Evolutionary conservation across 2,797 vertebrate genomes (phyloP).

Genomic region (Alca torda): DNA sequence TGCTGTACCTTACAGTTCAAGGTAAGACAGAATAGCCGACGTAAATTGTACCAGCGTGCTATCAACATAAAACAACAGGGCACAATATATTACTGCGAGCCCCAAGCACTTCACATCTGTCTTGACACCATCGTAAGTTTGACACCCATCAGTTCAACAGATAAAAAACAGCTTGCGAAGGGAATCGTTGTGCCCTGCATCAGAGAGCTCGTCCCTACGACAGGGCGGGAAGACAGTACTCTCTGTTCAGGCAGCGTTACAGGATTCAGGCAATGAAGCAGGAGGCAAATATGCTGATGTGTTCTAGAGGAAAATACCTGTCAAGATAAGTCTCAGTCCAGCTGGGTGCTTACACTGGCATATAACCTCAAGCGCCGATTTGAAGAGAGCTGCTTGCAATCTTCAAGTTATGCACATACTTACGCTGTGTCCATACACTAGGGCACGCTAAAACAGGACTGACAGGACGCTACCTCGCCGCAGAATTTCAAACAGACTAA

Average conservation of each 20-base stretch:
- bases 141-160: slow-evolving; percentile 59
- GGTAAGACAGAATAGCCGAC: slow-evolving; percentile 63
- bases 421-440: fast-evolving
- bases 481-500: not conserved
- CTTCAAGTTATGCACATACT: not conserved
- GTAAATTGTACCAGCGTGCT: slow-evolving; percentile 43
- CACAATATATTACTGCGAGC: slow-evolving; percentile 29
- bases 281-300: slow-evolving; percentile 25
- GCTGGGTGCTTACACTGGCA: not conserved
- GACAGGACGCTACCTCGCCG: not conserved
- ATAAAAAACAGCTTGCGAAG: slow-evolving; percentile 63
- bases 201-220: not conserved
- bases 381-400: not conserved
- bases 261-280: not conserved
- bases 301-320: not conserved
- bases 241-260: not conserved
- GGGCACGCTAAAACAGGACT: not conserved
- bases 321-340: not conserved
- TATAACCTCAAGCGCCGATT: not conserved
- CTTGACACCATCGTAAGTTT: slow-evolving; percentile 46
- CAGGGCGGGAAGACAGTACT: not conserved
- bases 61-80: slow-evolving; percentile 65
- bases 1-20: slow-evolving; percentile 62
- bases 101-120: slow-evolving; percentile 55
- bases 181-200: slow-evolving; percentile 1